A percentile compares a stretch with the other conserved stretches of the same genome.
phyloP scores from a whole-genome alignment of 2,888 invertebrate species.

The Thymelicus acteon region DNA sequence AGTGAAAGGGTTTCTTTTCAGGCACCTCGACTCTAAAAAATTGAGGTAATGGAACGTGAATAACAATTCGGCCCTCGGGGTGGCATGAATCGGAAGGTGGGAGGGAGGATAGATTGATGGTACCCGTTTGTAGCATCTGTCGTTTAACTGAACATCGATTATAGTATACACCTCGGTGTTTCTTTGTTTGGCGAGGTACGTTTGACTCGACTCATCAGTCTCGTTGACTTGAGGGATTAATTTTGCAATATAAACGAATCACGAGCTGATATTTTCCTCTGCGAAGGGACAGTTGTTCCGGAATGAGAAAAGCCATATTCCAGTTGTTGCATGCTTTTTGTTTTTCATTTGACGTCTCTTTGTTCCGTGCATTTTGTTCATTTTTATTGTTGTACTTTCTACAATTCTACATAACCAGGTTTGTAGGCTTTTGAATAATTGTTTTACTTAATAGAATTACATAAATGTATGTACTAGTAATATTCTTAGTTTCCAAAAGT shows the following conservation, averaged over 20 bases:
- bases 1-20: conserved; percentile 81
- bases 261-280: conserved; percentile 67
- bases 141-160: conserved; percentile 83
- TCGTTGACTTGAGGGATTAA: conserved; percentile 66
- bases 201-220: conserved; percentile 74
- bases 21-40: conserved; percentile 80
- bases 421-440: no score
- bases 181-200: conserved; percentile 76
- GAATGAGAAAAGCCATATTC: conserved; percentile 55
- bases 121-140: conserved; percentile 83
- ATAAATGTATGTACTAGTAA: no score
- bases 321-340: conserved; percentile 53
- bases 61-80: conserved; percentile 72
- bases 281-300: conserved; percentile 48
- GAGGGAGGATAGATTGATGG: conserved; percentile 76
- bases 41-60: conserved; percentile 84
- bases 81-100: conserved; percentile 51
- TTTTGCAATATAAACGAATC: conserved; percentile 75
- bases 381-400: no score
- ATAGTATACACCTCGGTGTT: conserved; percentile 77
- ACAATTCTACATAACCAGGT: not conserved
- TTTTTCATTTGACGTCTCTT: conserved; percentile 16
- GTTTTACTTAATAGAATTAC: no score
- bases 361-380: conserved; percentile 45
- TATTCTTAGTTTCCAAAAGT: no score